Conservation (phyloP, 2,888 invertebrate species). For the Netelia virgata region DNA sequence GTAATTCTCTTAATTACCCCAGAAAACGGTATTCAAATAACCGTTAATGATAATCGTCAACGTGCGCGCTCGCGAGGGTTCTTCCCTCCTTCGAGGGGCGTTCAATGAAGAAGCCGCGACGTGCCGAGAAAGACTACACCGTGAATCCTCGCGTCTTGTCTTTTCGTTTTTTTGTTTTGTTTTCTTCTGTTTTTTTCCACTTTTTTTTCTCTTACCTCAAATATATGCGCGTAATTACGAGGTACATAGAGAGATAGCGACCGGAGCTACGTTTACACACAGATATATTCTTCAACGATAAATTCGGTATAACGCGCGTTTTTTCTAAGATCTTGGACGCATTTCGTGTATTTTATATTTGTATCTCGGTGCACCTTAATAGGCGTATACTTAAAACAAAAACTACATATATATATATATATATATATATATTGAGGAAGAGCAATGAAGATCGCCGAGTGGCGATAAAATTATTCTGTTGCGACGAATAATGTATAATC, state of each 20-base stretch:
- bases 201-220: constrained; percentile 1
- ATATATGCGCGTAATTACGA: not conserved
- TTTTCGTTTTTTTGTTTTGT: not conserved
- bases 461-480: constrained; percentile 52
- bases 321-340: constrained; percentile 15
- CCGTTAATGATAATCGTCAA: constrained; percentile 63
- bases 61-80: constrained; percentile 5
- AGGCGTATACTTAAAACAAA: not conserved
- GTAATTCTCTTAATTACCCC: constrained; percentile 70
- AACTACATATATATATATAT: too few relatives aligned
- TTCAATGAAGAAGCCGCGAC: constrained; percentile 42
- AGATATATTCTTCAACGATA: constrained; percentile 24
- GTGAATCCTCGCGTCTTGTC: not conserved
- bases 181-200: too few relatives aligned
- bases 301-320: constrained; percentile 40
- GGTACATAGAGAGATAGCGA: not conserved
- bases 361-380: not conserved
- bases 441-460: constrained; percentile 16
- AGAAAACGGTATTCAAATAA: constrained; percentile 68
- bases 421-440: not conserved
- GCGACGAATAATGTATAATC: constrained; percentile 52
- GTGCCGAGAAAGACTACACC: constrained; percentile 21
- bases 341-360: constrained; percentile 42
- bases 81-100: constrained; percentile 20
- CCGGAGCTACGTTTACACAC: not conserved